Evolutionary conservation across 1,140 invertebrate genomes (phyloP).

Genomic region (Holotrichia oblita): DNA sequence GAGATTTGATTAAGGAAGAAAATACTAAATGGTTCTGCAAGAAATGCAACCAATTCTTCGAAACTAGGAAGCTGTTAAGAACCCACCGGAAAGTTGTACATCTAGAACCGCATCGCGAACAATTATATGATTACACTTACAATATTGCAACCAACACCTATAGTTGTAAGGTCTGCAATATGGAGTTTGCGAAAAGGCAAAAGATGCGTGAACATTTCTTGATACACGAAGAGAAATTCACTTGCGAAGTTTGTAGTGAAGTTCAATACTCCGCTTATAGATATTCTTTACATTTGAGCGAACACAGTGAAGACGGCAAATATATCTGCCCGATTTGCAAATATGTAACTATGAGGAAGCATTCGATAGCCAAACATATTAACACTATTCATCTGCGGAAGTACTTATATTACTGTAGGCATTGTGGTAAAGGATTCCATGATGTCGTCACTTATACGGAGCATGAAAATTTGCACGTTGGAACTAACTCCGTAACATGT

Average conservation of each 20-base stretch:
- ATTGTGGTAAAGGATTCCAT: conserved; percentile 65
- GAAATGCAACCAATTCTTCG: not conserved
- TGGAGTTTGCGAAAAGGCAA: conserved; percentile 29
- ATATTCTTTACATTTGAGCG: conserved; percentile 50
- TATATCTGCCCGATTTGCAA: conserved; percentile 50
- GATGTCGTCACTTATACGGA: conserved; percentile 57
- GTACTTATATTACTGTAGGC: conserved; percentile 62
- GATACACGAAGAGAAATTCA: conserved; percentile 45
- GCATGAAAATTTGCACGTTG: conserved; percentile 72
- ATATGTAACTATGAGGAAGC: conserved; percentile 47
- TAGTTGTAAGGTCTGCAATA: not conserved
- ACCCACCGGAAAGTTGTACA: not conserved
- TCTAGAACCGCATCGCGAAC: not conserved
- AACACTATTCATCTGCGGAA: conserved; percentile 51
- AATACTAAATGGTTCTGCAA: not conserved
- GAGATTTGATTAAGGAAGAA: too few relatives aligned
- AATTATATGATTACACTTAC: not conserved
- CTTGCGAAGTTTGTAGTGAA: conserved; percentile 14
- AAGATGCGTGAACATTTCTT: conserved; percentile 52
- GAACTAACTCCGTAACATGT: conserved; percentile 70
- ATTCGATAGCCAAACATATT: conserved; percentile 51
- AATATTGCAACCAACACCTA: not conserved
- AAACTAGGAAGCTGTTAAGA: not conserved
- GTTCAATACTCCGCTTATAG: conserved; percentile 45
- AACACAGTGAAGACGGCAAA: not conserved